A percentile compares a stretch with the other conserved stretches of the same genome.
Evolutionary conservation across 1,140 invertebrate species (phyloP).

Genomic region (Drosophila tani): DNA sequence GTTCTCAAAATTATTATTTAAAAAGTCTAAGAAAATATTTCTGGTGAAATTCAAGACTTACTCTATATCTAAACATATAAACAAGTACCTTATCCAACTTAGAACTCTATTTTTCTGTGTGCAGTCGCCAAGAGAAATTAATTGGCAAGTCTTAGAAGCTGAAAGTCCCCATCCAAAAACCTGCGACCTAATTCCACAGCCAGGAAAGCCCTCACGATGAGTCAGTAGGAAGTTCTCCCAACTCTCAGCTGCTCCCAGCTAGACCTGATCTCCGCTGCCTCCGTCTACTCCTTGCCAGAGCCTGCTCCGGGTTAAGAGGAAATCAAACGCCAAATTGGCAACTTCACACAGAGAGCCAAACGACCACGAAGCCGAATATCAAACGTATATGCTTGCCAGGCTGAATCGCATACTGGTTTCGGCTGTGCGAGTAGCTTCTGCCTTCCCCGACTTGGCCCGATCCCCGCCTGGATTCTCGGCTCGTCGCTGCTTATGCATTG

Average conservation of each 20-base stretch:
- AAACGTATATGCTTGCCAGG: slow-evolving; percentile 34
- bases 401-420: slow-evolving; percentile 63
- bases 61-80: too few species aligned
- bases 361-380: slow-evolving; percentile 23
- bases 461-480: slow-evolving; percentile 16
- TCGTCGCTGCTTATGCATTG: slow-evolving; percentile 20
- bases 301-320: slow-evolving; percentile 51
- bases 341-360: slow-evolving; percentile 39
- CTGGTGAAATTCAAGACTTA: too few species aligned
- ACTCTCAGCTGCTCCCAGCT: slow-evolving; percentile 2
- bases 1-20: too few species aligned
- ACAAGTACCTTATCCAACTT: not conserved
- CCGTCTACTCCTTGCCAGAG: slow-evolving; percentile 12
- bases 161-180: not conserved
- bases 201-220: slow-evolving; percentile 55
- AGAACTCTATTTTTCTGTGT: not conserved
- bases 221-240: slow-evolving; percentile 37
- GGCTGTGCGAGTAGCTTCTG: slow-evolving; percentile 75
- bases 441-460: slow-evolving; percentile 40
- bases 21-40: too few species aligned
- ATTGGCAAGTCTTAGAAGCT: slow-evolving; percentile 9
- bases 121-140: slow-evolving; percentile 8
- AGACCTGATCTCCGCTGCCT: slow-evolving; percentile 5
- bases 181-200: slow-evolving; percentile 35
- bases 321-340: slow-evolving; percentile 69